Evolutionary conservation across 2,797 vertebrate genomes (phyloP).

Genomic region (Ctenosaura bakeri): DNA sequence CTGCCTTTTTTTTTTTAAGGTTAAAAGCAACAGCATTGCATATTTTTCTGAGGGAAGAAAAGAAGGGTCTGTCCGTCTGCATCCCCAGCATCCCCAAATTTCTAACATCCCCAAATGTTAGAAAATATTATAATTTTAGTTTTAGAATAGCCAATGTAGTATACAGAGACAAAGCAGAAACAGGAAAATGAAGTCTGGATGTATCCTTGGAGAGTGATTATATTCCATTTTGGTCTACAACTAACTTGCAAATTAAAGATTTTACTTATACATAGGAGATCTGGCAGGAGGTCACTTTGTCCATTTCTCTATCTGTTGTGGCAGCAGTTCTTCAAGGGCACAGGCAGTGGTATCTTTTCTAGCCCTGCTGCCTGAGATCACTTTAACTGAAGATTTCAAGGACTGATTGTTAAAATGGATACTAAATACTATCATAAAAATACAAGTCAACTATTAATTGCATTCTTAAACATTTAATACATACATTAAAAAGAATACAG

Average conservation of each 20-base stretch:
- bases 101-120: too few relatives aligned
- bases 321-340: background rate
- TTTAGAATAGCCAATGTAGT: background rate
- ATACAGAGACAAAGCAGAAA: background rate
- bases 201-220: background rate
- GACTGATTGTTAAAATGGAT: too few relatives aligned
- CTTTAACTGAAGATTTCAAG: background rate
- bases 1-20: conserved; percentile 11
- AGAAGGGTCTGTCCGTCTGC: background rate
- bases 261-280: too few relatives aligned
- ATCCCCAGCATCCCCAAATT: fast-evolving
- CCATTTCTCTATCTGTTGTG: background rate
- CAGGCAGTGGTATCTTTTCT: background rate
- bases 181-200: background rate
- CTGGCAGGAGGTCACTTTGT: background rate
- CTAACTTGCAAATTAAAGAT: too few relatives aligned
- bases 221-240: background rate
- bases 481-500: too few relatives aligned
- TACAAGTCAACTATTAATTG: too few relatives aligned
- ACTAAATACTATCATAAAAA: too few relatives aligned
- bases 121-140: too few relatives aligned
- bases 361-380: background rate
- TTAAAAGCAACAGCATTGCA: conserved; percentile 19
- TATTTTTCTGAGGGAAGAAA: background rate
- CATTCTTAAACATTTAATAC: too few relatives aligned